Base-by-base conservation (phyloP, 2,888 invertebrate species). In the Trichopria drosophilae region DNA sequence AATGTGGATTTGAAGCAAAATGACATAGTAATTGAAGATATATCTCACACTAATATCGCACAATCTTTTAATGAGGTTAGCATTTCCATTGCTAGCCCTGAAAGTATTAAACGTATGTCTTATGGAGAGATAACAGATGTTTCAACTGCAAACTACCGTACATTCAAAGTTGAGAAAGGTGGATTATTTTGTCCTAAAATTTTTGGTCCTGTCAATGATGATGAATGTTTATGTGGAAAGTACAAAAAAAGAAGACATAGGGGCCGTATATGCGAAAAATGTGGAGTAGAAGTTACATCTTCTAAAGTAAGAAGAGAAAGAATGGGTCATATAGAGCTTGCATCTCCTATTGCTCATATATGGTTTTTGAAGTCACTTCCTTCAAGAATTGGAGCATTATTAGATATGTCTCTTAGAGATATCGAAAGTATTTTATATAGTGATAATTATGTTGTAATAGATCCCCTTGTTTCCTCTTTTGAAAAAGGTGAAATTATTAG, bases 141-240 rank as follows among this genome's bases (percentile, higher is more conserved):
- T 3, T 7, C 7, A 7, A 40, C 40, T 3, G 26, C 12, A 5
- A 40, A 40, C 13, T 40, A 40, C 18, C 1, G 40, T 1, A 40
- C 40, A 2, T 3, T 40, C 2, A 40, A 40, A 15, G 10, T 12
- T 26, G 28, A 40, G 40, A 24, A 26, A 10, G 40, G 26, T 26
- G 40, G 40, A 4, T 26, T 40, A 16, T 40, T 40, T 16, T 40
- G 40, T 9, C 10, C 40, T 12, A 6, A 12, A 2, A 16, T 40
- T 15, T 40, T 40, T 40, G 40, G 40, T 2, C 40, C 40, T 3
- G 15, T 40, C 9, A 40, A 40, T 4, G 40, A 40, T 9, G 5
- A 40, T 40, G 40, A 40, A 26, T 40, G 40, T 12, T 16, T 40
- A 3, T 40, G 40, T 15, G 40, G 40, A 15, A 40, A 40, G 16